Evolutionary conservation across 2,797 vertebrate genomes (phyloP).

Genomic region (Halcyon leucocephala): DNA sequence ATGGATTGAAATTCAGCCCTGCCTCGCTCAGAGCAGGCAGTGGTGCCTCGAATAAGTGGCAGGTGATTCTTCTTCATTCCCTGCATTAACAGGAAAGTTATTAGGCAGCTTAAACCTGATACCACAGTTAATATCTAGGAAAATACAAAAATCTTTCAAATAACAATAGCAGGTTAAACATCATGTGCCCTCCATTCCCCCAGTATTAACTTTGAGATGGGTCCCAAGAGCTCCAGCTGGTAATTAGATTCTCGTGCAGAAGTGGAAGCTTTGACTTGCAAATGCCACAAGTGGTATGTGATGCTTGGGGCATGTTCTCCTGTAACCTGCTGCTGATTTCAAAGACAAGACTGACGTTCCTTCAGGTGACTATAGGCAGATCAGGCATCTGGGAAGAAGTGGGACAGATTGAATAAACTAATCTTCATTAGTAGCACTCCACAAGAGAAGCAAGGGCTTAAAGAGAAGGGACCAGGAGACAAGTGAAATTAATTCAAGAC

Average conservation of each 20-base stretch:
- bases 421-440: slow-evolving; percentile 15
- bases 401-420: neutral
- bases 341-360: neutral
- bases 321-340: slow-evolving; percentile 27
- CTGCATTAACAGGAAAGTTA: neutral
- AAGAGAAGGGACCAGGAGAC: slow-evolving; percentile 8
- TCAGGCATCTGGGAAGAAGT: neutral
- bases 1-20: neutral
- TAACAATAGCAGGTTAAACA: neutral
- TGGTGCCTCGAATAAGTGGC: neutral
- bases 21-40: neutral
- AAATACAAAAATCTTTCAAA: neutral
- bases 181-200: neutral
- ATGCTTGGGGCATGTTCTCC: neutral
- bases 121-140: neutral
- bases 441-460: neutral
- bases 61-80: neutral
- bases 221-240: slow-evolving; percentile 24
- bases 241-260: neutral
- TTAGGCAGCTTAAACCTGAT: neutral
- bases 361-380: neutral
- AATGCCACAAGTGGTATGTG: neutral
- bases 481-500: neutral
- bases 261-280: slow-evolving; percentile 4
- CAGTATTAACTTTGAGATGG: neutral